Evolutionary conservation across 2,888 invertebrate species (phyloP).

Genomic region (Cabera pusaria): DNA sequence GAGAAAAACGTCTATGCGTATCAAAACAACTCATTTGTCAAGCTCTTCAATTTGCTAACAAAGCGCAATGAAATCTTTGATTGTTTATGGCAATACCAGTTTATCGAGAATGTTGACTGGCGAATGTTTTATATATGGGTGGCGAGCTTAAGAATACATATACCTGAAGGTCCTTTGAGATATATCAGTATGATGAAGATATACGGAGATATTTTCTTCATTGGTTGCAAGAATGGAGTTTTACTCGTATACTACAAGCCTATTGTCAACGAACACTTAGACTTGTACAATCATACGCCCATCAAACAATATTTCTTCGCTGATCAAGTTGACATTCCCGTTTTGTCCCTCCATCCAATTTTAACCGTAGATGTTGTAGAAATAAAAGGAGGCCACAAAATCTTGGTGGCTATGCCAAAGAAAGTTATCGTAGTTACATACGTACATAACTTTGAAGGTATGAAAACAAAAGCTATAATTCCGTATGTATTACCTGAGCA

Average conservation of each 20-base stretch:
- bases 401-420: conserved; percentile 66
- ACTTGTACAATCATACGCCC: conserved; percentile 52
- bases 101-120: conserved; percentile 65
- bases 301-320: conserved; percentile 62
- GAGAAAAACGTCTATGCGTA: conserved; percentile 1
- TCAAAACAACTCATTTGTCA: neutral
- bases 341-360: conserved; percentile 56
- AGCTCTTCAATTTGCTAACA: neutral
- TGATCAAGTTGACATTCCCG: conserved; percentile 53
- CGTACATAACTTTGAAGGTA: conserved; percentile 43
- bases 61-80: conserved; percentile 17
- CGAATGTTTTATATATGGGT: conserved; percentile 59
- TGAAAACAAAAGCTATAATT: conserved; percentile 40
- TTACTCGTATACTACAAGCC: conserved; percentile 61
- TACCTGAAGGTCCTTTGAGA: conserved; percentile 52
- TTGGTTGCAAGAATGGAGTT: conserved; percentile 62
- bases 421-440: conserved; percentile 62
- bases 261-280: conserved; percentile 47
- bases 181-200: conserved; percentile 51
- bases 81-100: conserved; percentile 41
- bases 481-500: conserved; percentile 8
- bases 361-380: conserved; percentile 61
- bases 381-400: conserved; percentile 52
- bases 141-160: conserved; percentile 41
- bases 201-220: conserved; percentile 60